Conservation (phyloP, 2,888 invertebrate species). For the Ophion obscuratus region DNA sequence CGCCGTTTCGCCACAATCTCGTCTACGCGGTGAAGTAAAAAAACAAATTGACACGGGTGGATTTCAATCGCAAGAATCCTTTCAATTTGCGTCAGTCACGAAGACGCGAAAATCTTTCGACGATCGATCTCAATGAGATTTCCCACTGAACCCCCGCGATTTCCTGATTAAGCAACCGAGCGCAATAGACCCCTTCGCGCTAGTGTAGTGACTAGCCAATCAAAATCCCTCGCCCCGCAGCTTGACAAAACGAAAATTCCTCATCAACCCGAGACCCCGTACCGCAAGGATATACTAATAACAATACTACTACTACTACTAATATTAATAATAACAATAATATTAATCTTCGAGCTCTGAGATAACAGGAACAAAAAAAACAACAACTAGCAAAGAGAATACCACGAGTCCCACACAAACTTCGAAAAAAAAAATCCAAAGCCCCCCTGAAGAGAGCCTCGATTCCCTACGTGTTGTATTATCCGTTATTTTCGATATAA, state of each 20-base stretch:
- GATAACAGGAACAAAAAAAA: conserved; percentile 44
- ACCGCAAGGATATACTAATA: conserved; percentile 42
- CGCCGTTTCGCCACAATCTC: not conserved
- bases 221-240: conserved; percentile 65
- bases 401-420: conserved; percentile 52
- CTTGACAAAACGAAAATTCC: conserved; percentile 51
- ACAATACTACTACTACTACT: conserved; percentile 29
- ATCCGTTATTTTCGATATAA: conserved; percentile 84
- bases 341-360: conserved; percentile 61
- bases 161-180: conserved; percentile 10
- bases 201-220: conserved; percentile 76
- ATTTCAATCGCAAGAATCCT: not conserved
- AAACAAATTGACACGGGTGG: not conserved
- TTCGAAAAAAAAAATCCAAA: conserved; percentile 37
- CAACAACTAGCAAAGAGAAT: conserved; percentile 47
- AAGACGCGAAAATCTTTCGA: conserved; percentile 5
- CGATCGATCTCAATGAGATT: conserved; percentile 35
- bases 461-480: conserved; percentile 84
- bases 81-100: not conserved
- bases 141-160: conserved; percentile 11
- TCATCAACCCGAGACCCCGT: conserved; percentile 41
- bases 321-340: conserved; percentile 42
- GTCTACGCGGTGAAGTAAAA: too few relatives aligned
- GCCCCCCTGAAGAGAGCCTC: conserved; percentile 70
- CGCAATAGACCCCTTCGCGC: conserved; percentile 6